A percentile compares a stretch with the other conserved stretches of the same genome.
These are phyloP conservation scores for Drosophila tropicalis DNA, from an alignment of 1,140 invertebrate genomes.

Conservation along the genomic window DNA sequence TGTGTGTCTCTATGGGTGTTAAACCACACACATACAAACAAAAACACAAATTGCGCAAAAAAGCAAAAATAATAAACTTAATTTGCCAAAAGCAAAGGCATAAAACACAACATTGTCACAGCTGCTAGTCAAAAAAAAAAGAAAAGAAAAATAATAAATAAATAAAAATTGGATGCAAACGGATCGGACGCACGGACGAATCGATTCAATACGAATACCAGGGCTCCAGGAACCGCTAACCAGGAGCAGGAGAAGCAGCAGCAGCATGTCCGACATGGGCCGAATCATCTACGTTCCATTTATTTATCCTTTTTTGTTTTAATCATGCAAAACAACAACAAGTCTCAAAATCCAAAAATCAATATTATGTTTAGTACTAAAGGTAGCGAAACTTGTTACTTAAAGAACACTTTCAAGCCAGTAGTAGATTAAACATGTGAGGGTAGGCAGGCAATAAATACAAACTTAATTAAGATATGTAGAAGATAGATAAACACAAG, in stretches of 20 bases:
- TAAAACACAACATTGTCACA: constrained; percentile 12
- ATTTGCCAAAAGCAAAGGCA: constrained; percentile 20
- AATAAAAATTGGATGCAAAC: not conserved
- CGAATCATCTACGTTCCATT: constrained; percentile 6
- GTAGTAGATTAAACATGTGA: not conserved
- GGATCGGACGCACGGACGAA: not conserved
- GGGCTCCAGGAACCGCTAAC: not conserved
- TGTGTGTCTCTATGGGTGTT: constrained; percentile 3
- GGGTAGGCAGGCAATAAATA: constrained; percentile 6
- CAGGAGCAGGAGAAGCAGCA: not conserved
- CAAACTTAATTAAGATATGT: constrained; percentile 3
- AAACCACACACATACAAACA: constrained; percentile 4
- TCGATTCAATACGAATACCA: not conserved
- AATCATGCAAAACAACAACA: constrained; percentile 2
- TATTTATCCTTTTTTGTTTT: not conserved
- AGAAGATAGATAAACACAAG: not conserved
- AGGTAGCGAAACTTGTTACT: not conserved
- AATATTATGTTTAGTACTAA: not conserved
- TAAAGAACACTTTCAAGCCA: constrained; percentile 9
- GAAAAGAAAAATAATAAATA: not conserved
- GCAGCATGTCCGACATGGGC: not conserved
- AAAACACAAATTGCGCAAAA: constrained; percentile 13
- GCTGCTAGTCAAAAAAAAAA: not conserved
- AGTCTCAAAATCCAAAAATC: constrained; percentile 4
- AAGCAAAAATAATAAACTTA: not conserved